Evolutionary conservation across 1,140 invertebrate species (phyloP).

Genomic region (Frieseomelitta varia): DNA sequence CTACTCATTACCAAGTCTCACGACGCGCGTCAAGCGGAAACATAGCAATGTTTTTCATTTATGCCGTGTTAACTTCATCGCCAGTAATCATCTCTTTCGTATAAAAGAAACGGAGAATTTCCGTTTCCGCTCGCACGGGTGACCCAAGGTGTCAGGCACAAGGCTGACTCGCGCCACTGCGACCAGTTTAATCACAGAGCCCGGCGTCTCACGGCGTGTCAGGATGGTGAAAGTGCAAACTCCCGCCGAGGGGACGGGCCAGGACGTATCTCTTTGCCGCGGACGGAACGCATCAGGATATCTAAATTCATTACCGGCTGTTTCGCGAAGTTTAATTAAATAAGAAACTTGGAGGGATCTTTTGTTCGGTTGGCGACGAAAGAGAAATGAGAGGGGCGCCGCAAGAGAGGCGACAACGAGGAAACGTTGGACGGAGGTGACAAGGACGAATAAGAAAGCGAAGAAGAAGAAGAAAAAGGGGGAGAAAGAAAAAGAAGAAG

Average conservation of each 20-base stretch:
- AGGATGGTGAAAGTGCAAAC: slow-evolving; percentile 24
- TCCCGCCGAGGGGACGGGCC: neutral
- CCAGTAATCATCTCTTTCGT: neutral
- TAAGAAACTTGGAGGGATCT: slow-evolving; percentile 50
- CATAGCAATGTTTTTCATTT: neutral
- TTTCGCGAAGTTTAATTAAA: slow-evolving; percentile 72
- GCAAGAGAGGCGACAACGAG: slow-evolving; percentile 21
- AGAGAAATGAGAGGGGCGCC: neutral
- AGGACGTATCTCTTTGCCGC: slow-evolving; percentile 44
- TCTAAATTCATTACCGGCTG: slow-evolving; percentile 68
- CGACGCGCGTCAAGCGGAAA: too few relatives aligned
- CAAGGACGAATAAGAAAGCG: neutral
- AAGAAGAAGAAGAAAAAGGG: neutral
- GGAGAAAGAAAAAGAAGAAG: neutral
- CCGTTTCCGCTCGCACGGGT: neutral
- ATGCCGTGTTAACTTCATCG: neutral
- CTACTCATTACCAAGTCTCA: too few relatives aligned
- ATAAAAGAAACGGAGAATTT: neutral
- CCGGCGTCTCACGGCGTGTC: neutral
- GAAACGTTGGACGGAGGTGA: neutral
- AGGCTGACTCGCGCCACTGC: slow-evolving; percentile 54
- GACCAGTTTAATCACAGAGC: slow-evolving; percentile 51
- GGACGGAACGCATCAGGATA: slow-evolving; percentile 61
- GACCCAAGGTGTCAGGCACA: slow-evolving; percentile 23
- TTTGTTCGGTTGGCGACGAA: slow-evolving; percentile 36